These are phyloP conservation scores for Drosophila pseudotakahashii DNA, from an alignment of 2,888 invertebrate genomes.

Conservation along the genomic window DNA sequence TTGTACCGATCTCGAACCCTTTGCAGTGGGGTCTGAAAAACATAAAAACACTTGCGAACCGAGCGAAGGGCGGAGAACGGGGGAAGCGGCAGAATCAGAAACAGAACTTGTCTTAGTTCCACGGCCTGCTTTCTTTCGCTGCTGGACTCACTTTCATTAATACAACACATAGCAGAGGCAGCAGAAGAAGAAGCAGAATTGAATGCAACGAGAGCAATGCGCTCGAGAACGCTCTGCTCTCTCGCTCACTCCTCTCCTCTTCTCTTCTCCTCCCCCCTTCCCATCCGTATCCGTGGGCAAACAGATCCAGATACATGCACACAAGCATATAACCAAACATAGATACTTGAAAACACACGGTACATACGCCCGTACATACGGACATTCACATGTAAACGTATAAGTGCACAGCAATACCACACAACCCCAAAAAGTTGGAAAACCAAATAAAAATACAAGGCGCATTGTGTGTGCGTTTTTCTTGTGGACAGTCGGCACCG, in stretches of 20 bases:
- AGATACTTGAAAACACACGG: slow-evolving; percentile 32
- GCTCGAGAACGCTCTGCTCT: slow-evolving; percentile 42
- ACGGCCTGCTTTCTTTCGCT: slow-evolving; percentile 72
- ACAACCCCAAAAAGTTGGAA: slow-evolving; percentile 78
- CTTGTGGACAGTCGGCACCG: slow-evolving; percentile 32
- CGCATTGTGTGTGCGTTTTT: slow-evolving; percentile 60
- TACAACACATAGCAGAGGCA: slow-evolving; percentile 51
- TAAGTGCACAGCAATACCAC: slow-evolving; percentile 64
- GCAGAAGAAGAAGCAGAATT: slow-evolving; percentile 67
- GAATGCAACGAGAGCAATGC: slow-evolving; percentile 69
- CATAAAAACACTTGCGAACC: slow-evolving; percentile 20
- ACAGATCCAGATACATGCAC: slow-evolving; percentile 56
- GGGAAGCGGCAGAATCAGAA: slow-evolving; percentile 2
- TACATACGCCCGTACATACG: slow-evolving; percentile 36
- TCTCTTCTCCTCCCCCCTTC: slow-evolving; percentile 60
- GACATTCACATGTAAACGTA: slow-evolving; percentile 40
- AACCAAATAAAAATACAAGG: slow-evolving; percentile 78
- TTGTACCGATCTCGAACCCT: slow-evolving; percentile 10
- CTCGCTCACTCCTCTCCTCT: slow-evolving; percentile 21
- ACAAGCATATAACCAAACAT: slow-evolving; percentile 39
- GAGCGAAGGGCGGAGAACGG: slow-evolving; percentile 1
- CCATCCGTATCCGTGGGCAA: slow-evolving; percentile 23
- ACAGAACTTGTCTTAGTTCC: slow-evolving; percentile 47
- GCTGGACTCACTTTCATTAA: slow-evolving; percentile 78
- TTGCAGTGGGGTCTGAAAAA: slow-evolving; percentile 1